Conservation (phyloP, 2,888 invertebrate species). For the Brachylomia viminalis region DNA sequence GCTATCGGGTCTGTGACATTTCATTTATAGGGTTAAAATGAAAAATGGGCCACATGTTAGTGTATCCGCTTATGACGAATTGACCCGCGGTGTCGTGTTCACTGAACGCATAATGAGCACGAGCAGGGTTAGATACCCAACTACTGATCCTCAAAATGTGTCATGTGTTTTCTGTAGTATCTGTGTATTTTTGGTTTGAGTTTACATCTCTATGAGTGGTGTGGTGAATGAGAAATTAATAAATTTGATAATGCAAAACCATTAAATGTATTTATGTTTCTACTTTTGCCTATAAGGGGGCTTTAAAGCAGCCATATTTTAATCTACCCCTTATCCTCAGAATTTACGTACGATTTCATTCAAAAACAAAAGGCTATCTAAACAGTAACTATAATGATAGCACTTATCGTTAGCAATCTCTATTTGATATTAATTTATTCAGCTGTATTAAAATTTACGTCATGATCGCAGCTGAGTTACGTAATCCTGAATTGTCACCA, state of each 20-base stretch:
- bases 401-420: slow-evolving; percentile 10
- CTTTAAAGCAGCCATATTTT: no score
- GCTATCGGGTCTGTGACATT: slow-evolving; percentile 54
- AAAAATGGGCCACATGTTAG: slow-evolving; percentile 55
- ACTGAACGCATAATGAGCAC: slow-evolving; percentile 45
- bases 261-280: background rate
- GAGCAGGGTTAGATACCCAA: slow-evolving; percentile 44
- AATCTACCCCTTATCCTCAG: background rate
- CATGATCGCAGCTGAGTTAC: slow-evolving; percentile 12
- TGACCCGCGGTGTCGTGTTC: slow-evolving; percentile 58
- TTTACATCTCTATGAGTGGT: background rate
- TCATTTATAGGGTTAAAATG: slow-evolving; percentile 55
- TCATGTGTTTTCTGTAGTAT: background rate
- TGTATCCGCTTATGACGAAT: slow-evolving; percentile 58
- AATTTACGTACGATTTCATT: background rate
- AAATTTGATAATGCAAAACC: background rate
- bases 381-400: background rate
- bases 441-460: slow-evolving; percentile 15
- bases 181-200: background rate
- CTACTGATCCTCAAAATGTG: slow-evolving; percentile 36
- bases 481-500: slow-evolving; percentile 10
- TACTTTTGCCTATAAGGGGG: background rate
- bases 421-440: background rate
- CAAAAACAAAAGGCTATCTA: slow-evolving; percentile 7
- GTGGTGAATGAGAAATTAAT: background rate